A percentile compares a stretch with the other conserved stretches of the same genome.
Conservation (phyloP, 2,797 vertebrate species). For the Acomys russatus region DNA sequence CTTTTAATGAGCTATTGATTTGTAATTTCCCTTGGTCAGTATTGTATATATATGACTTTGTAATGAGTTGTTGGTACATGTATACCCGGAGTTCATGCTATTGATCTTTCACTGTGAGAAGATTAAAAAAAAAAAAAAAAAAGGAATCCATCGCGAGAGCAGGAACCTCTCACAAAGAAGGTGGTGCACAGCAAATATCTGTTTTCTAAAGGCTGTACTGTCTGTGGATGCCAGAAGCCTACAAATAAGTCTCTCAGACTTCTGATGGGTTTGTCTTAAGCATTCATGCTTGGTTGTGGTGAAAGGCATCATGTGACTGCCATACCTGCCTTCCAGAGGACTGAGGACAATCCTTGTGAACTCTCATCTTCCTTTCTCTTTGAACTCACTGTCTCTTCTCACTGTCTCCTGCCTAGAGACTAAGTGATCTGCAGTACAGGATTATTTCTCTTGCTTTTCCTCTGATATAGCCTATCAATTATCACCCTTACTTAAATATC, state of each 20-base stretch:
- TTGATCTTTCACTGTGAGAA: not conserved
- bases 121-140: not conserved
- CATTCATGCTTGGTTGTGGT: no score
- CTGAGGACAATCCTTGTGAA: not conserved
- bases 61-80: not conserved
- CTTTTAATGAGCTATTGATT: not conserved
- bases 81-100: not conserved
- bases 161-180: not conserved
- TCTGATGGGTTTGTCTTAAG: not conserved
- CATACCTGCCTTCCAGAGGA: not conserved
- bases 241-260: not conserved
- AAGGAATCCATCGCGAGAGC: not conserved
- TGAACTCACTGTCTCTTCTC: not conserved
- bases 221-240: not conserved
- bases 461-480: not conserved
- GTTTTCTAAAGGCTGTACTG: not conserved
- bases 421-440: not conserved
- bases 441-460: not conserved
- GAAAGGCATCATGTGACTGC: no score
- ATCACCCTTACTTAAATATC: not conserved
- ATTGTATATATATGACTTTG: not conserved
- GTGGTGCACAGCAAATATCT: not conserved
- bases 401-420: not conserved
- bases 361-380: not conserved
- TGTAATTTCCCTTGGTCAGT: not conserved